These are phyloP conservation scores for Lutraria rhynchaena DNA, from an alignment of 1,140 invertebrate species.

Conservation along the genomic window DNA sequence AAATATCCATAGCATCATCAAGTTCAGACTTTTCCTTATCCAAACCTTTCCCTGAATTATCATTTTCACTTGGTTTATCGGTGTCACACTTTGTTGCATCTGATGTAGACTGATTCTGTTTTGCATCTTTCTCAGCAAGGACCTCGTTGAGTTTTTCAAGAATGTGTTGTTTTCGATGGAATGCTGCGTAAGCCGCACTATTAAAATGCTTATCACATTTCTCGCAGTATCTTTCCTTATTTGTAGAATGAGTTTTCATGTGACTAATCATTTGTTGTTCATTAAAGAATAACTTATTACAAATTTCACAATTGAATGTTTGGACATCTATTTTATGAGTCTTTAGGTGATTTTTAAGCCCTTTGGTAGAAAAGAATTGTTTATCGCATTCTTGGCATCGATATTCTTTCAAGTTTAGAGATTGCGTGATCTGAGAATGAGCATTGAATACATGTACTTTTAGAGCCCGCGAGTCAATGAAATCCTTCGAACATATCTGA, in stretches of 20 bases:
- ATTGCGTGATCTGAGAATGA: slow-evolving; percentile 49
- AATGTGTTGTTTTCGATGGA: slow-evolving; percentile 57
- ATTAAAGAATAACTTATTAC: slow-evolving; percentile 52
- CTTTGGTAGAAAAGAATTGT: slow-evolving; percentile 55
- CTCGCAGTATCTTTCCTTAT: slow-evolving; percentile 45
- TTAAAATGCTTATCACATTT: slow-evolving; percentile 56
- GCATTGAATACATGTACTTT: slow-evolving; percentile 57
- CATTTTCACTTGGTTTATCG: not conserved
- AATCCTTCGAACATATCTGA: slow-evolving; percentile 53
- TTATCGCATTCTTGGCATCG: slow-evolving; percentile 53
- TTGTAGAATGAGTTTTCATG: slow-evolving; percentile 39
- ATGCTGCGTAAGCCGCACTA: slow-evolving; percentile 22
- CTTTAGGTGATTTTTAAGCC: slow-evolving; percentile 53
- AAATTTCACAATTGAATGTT: slow-evolving; percentile 49
- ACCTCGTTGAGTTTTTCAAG: slow-evolving; percentile 43
- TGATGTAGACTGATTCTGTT: not conserved
- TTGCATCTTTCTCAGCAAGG: slow-evolving; percentile 7
- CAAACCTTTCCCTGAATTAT: not conserved
- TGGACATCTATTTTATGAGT: slow-evolving; percentile 29
- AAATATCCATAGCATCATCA: not conserved
- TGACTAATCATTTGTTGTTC: slow-evolving; percentile 37
- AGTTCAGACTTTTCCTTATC: not conserved
- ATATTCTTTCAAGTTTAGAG: slow-evolving; percentile 37
- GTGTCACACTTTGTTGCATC: not conserved
- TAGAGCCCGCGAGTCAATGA: slow-evolving; percentile 48